Base-by-base conservation (phyloP, 2,113 vertebrate genomes). In the Oryctolagus cuniculus region DNA sequence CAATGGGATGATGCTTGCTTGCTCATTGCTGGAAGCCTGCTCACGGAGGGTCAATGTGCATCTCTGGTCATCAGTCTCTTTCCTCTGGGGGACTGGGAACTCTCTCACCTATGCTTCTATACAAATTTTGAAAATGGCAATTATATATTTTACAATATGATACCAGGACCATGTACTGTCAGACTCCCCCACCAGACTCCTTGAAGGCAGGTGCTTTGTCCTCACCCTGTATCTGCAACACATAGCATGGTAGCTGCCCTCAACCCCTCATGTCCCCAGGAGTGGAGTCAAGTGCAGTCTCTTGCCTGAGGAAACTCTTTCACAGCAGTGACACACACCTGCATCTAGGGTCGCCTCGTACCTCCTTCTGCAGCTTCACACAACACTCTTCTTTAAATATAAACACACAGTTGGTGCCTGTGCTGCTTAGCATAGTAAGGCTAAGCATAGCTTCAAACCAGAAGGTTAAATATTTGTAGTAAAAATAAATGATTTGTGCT, bases 321-420 rank as follows among this genome's bases (percentile, higher is more conserved):
- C 24, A 15, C 2, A 53, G 61, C 81, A 70, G 51, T 44, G 3
- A 74, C 80, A 53, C 3, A 53, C 22, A 72, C 5, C 11, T 67
- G 31, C 12, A 93, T 19, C 51, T 34, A 51, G 87, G 86, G 55
- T 25, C 0, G 3, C 55, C 24, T 80, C 81, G 61, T 82, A 53
- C 38, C 58, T 90, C 81, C 74, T 88, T 84, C 49, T 90, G 78
- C 66, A 64, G 51, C 66, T 96, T 80, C 75, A 87, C 10, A 31
- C 49, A 87, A 58, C 13, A 38, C 25, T 78, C 64, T 55, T 61
- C 51, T 82, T 79, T 74, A 69, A 17, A 58, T 58, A 78, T 67
- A 70, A 96, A 90, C 38, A 85, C 69, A 92, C 53, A 86, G 74
- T 63, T 80, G 74, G 36, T 93, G 83, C 94, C 49, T 36, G n/a